Evolutionary conservation across 2,888 invertebrate genomes (phyloP), one percentile per base, ranked within the genome.

Genomic region (Bombylius discolor): DNA sequence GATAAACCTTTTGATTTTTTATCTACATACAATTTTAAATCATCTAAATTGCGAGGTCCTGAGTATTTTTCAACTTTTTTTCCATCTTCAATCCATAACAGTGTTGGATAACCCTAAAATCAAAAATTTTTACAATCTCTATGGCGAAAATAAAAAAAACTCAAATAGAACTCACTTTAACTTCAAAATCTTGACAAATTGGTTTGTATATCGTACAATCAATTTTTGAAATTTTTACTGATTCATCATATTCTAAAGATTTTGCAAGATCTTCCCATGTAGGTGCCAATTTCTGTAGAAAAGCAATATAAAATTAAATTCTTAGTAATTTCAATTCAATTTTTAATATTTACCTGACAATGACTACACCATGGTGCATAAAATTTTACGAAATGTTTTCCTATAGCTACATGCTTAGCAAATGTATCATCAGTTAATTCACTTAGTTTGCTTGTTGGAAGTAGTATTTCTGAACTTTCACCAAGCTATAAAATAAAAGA

Each of bases 321-420:
- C 36, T 36, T 36, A 8, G 9, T 6, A 36, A 36, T 8, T 8
- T 36, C 36, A 36, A 8, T 36, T 36, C 4, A 36, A 8, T 36
- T 36, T 42, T 23, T 11, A 11, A 3, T 32, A 1, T 12, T 64
- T 74, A 86, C 86, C 79, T 87, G 88, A 65, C 92, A 93, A 65
- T 89, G 87, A 56, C 85, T 81, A 71, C 94, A 94, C 94, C 94
- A 94, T 0, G 94, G 92, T 1, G 89, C 89, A 75, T 87, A 95
- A 72, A 94, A 94, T 76, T 93, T 91, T 5, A 95, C 78, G 69
- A 95, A 94, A 71, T 90, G 87, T 65, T 85, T 83, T 50, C 93
- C 92, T 49, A 70, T 77, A 3, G 81, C 78, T 0, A 89, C 76
- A 68, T 83, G 83, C 64, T 83, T 81, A 60, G 84, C 82, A 67